Evolutionary conservation across 2,888 invertebrate genomes (phyloP).

Genomic region (Philhelius pedissequus): DNA sequence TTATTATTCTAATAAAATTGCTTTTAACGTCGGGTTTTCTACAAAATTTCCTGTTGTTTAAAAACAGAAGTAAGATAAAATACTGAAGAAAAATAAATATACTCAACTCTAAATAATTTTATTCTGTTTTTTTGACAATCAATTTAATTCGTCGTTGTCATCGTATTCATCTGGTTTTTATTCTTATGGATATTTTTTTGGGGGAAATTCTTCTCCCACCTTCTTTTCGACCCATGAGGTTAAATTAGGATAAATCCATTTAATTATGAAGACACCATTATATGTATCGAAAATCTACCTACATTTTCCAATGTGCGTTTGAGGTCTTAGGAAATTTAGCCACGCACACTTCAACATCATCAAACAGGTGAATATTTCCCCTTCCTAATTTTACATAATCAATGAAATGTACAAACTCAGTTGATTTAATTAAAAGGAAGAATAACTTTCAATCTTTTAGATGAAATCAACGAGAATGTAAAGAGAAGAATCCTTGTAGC

Average conservation of each 20-base stretch:
- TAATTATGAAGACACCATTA: not conserved
- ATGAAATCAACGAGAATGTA: not conserved
- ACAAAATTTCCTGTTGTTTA: no score
- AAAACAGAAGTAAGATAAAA: no score
- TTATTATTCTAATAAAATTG: no score
- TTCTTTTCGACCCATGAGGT: no score
- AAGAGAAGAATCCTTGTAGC: not conserved
- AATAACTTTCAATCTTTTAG: not conserved
- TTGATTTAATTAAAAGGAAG: not conserved
- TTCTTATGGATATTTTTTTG: no score
- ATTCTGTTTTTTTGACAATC: no score
- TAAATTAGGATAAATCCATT: not conserved
- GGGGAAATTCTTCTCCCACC: no score
- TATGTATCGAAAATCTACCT: not conserved
- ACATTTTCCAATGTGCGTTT: not conserved
- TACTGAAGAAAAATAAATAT: no score
- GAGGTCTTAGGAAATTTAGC: not conserved
- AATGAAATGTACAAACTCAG: not conserved
- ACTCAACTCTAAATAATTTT: no score
- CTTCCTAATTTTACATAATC: not conserved
- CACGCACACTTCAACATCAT: not conserved
- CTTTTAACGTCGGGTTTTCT: no score
- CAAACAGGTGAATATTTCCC: not conserved
- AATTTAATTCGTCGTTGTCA: no score
- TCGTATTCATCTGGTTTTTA: no score